Evolutionary conservation across 37 sponge, comb jelly and placozoan genomes (phyloP).

Genomic region (Eunapius fragilis): DNA sequence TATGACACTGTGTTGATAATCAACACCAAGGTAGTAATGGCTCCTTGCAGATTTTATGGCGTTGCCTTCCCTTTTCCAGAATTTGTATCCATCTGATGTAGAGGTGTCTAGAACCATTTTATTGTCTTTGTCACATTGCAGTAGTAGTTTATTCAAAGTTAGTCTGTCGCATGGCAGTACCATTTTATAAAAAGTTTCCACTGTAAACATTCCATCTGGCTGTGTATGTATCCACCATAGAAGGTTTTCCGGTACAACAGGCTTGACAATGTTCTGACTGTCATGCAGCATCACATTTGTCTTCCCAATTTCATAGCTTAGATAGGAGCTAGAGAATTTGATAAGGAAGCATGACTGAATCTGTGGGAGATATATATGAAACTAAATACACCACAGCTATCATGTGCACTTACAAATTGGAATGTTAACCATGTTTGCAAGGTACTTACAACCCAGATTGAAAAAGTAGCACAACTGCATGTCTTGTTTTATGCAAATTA

Average conservation of each 20-base stretch:
- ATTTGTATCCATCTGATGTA: not conserved
- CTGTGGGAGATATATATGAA: not conserved
- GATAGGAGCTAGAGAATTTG: no score
- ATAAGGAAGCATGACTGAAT: not conserved
- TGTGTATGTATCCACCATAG: not conserved
- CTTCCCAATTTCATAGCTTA: not conserved
- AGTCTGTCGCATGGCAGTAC: no score
- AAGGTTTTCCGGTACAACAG: not conserved
- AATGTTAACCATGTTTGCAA: no score
- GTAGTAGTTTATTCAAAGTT: not conserved
- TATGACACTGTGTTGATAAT: not conserved
- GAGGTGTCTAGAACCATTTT: not conserved
- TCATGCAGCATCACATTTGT: not conserved
- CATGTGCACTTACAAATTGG: no score
- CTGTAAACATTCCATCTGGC: not conserved
- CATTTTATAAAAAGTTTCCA: not conserved
- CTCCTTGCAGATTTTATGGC: not conserved
- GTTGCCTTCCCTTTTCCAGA: not conserved
- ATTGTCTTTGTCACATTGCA: not conserved
- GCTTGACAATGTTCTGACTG: not conserved
- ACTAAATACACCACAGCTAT: no score
- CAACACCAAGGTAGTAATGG: not conserved
- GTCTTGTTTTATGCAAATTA: no score
- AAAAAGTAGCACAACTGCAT: no score
- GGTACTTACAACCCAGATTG: no score